Percentiles rank a stretch among this genome's conserved stretches.
phyloP scores from a whole-genome alignment of 1,140 invertebrate genomes.

The Delia radicum region DNA sequence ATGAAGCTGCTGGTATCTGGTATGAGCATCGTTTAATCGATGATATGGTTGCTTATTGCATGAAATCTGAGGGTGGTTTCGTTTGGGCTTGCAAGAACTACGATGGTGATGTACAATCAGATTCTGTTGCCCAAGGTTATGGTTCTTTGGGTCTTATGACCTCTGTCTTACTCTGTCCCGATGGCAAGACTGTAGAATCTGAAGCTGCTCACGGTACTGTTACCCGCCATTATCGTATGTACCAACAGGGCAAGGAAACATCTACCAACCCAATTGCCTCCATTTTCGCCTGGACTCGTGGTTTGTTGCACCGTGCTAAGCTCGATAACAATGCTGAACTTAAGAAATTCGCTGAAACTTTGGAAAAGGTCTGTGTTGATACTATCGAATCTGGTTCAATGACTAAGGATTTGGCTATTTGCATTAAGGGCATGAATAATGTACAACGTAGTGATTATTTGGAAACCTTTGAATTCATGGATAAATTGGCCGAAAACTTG shows the following conservation, averaged over 20 bases:
- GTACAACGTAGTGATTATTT: conserved; percentile 86
- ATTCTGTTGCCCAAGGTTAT: conserved; percentile 94
- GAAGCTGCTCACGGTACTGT: conserved; percentile 98
- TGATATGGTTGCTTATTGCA: conserved; percentile 97
- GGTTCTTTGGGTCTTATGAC: conserved; percentile 95
- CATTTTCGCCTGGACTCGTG: conserved; percentile 97
- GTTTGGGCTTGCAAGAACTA: conserved; percentile 99
- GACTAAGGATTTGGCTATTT: conserved; percentile 99
- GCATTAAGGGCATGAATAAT: conserved; percentile 88
- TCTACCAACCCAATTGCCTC: conserved; percentile 98
- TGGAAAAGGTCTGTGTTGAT: conserved; percentile 90
- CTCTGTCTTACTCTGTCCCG: conserved; percentile 90
- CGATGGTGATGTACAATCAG: conserved; percentile 98
- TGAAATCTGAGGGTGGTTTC: conserved; percentile 98
- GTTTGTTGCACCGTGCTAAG: conserved; percentile 88
- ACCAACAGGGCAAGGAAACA: conserved; percentile 95
- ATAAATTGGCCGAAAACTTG: conserved; percentile 93
- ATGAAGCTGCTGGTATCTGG: conserved; percentile 86
- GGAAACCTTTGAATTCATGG: conserved; percentile 97
- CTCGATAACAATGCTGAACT: conserved; percentile 83
- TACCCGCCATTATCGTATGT: conserved; percentile 89
- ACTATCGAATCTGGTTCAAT: conserved; percentile 93
- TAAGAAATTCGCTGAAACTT: conserved; percentile 73
- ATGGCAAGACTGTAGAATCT: conserved; percentile 95
- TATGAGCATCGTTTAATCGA: conserved; percentile 98